Evolutionary conservation across 2,797 vertebrate species (phyloP).

Genomic region (Adelosebastes latens): DNA sequence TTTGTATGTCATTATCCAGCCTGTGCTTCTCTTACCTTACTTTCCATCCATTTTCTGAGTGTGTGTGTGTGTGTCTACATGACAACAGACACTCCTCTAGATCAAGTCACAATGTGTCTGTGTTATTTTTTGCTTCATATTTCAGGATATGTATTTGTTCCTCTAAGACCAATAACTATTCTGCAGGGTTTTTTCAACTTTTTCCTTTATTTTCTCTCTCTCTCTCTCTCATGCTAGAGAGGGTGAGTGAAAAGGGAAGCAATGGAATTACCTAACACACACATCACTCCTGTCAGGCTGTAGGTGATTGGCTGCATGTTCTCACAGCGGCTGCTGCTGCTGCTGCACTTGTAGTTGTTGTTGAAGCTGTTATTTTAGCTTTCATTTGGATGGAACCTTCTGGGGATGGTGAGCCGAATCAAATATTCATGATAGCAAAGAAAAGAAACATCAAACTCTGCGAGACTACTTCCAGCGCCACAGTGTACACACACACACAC

Average conservation of each 20-base stretch:
- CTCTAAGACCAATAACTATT: background rate
- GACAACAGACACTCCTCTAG: background rate
- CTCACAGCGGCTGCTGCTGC: constrained; percentile 6
- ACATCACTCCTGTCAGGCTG: constrained; percentile 5
- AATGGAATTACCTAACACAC: background rate
- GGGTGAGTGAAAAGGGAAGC: background rate
- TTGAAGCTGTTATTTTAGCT: constrained; percentile 61
- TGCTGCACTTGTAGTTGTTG: constrained; percentile 44
- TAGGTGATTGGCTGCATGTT: constrained; percentile 27
- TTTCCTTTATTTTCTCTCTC: background rate
- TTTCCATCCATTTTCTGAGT: background rate
- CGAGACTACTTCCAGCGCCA: constrained; percentile 30
- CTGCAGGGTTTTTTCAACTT: background rate
- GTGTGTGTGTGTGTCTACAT: background rate
- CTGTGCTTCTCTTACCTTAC: background rate
- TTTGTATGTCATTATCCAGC: background rate
- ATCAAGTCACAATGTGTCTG: background rate
- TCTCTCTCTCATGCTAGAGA: background rate
- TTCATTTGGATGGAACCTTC: constrained; percentile 66
- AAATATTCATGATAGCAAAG: constrained; percentile 76
- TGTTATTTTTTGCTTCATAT: background rate
- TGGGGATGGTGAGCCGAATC: constrained; percentile 63
- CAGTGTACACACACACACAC: constrained; percentile 7
- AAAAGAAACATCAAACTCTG: constrained; percentile 67
- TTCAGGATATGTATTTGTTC: background rate